Evolutionary conservation across 2,113 vertebrate genomes (phyloP), one percentile per base, ranked within the genome.

Genomic region (Festucalex cinctus): DNA sequence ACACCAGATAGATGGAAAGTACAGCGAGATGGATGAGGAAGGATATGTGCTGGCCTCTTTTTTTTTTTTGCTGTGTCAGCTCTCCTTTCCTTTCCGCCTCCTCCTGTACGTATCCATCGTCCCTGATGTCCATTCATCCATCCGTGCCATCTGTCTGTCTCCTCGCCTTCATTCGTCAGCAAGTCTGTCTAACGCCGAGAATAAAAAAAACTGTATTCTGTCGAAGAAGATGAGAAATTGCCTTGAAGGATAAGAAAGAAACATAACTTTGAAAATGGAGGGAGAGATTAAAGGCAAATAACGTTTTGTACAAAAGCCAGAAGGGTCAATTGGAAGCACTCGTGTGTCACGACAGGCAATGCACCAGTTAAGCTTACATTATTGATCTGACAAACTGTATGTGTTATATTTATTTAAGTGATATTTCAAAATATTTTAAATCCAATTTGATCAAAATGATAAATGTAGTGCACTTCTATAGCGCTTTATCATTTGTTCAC

Each of bases 61-160:
- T 81, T 84, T n/a, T n/a, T n/a, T n/a, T n/a, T n/a, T 78, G 84
- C 86, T 76, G 76, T 71, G 83, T 88, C 85, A 88, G 81, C 86
- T 78, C 62, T 68, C 70, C 68, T 83, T 81, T 75, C 39, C 63
- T 71, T 70, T 76, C 68, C 41, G 53, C 59, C 53, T 79, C 66
- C 64, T 70, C 36, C 64, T 63, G 63, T 61, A 74, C 63, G 56
- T 58, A 68, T 53, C 46, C 58, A 62, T 37, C 46, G n/a, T 62
- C 64, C 65, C 63, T 8, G 58, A 22, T 57, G 39, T 65, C 61
- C 70, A 73, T 79, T 59, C 26, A 76, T 79, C 75, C 63, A 51
- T 51, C 20, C 48, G 70, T 51, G 41, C 44, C 41, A 59, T 61
- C 58, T 51, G 20, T 32, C 60, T 32, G 12, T 59, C 61, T 39